phyloP scores from a whole-genome alignment of 2,888 invertebrate species.

The Athrips mouffetella region DNA sequence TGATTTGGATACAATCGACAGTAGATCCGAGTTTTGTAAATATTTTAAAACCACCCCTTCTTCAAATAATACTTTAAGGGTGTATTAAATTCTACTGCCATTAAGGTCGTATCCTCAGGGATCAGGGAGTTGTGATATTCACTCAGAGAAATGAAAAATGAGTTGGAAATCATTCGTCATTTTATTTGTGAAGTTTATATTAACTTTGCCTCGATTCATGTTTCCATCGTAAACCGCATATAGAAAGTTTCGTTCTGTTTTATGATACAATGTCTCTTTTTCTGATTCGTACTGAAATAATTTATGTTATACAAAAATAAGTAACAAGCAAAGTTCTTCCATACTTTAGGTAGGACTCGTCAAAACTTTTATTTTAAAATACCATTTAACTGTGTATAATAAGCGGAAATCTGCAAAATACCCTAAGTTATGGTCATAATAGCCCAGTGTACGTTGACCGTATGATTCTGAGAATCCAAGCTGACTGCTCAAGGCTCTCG shows the following conservation, averaged over 20 bases:
- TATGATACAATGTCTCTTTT: too few species aligned
- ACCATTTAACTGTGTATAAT: background rate
- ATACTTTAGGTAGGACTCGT: too few species aligned
- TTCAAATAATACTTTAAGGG: slow-evolving; percentile 50
- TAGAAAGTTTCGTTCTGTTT: too few species aligned
- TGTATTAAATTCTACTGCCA: slow-evolving; percentile 41
- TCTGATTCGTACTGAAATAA: too few species aligned
- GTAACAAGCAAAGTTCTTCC: too few species aligned
- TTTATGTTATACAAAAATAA: too few species aligned
- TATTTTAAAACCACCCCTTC: slow-evolving; percentile 51
- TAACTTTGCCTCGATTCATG: background rate
- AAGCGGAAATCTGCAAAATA: slow-evolving; percentile 10
- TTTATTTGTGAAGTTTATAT: slow-evolving; percentile 1
- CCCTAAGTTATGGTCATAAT: background rate
- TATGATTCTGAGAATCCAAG: slow-evolving; percentile 38
- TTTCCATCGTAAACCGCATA: background rate
- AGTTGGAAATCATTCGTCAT: slow-evolving; percentile 30
- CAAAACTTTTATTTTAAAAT: too few species aligned
- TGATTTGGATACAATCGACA: slow-evolving; percentile 65
- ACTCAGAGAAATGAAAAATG: slow-evolving; percentile 47
- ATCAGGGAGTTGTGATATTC: slow-evolving; percentile 30
- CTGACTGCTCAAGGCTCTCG: slow-evolving; percentile 37
- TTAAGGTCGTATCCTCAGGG: slow-evolving; percentile 50
- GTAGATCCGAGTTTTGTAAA: slow-evolving; percentile 51
- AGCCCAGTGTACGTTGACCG: slow-evolving; percentile 8